A percentile compares a stretch with the other conserved stretches of the same genome.
Evolutionary conservation across 1,140 invertebrate species (phyloP).

Genomic region (Drosophila biarmipes): DNA sequence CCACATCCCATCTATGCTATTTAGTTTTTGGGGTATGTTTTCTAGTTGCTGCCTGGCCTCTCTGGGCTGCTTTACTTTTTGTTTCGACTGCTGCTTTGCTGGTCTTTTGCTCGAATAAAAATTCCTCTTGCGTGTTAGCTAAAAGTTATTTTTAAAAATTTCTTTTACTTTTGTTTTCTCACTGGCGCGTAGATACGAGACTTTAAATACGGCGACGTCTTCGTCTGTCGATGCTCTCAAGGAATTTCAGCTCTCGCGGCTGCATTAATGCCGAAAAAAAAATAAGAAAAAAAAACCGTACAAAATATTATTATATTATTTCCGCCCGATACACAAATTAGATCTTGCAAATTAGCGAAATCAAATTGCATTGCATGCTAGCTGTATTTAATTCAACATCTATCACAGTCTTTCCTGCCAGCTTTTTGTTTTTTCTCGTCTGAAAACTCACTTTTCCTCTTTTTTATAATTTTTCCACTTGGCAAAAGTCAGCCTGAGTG

Average conservation of each 20-base stretch:
- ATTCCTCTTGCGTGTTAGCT: slow-evolving; percentile 84
- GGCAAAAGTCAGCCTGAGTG: not conserved
- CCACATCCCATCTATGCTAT: slow-evolving; percentile 31
- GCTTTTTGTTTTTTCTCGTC: too few species aligned
- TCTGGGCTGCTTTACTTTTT: slow-evolving; percentile 58
- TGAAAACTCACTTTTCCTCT: not conserved
- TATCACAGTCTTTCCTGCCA: not conserved
- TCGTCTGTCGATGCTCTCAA: slow-evolving; percentile 37
- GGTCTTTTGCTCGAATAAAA: slow-evolving; percentile 79
- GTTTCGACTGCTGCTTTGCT: slow-evolving; percentile 38
- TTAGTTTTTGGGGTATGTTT: slow-evolving; percentile 44
- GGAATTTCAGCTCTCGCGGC: slow-evolving; percentile 38
- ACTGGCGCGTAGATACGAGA: slow-evolving; percentile 62
- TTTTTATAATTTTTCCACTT: slow-evolving; percentile 12
- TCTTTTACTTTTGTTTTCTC: slow-evolving; percentile 73
- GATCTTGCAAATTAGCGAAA: slow-evolving; percentile 18
- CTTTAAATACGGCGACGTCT: slow-evolving; percentile 58
- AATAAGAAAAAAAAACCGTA: not conserved
- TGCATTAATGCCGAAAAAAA: slow-evolving; percentile 17
- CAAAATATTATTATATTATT: slow-evolving; percentile 27
- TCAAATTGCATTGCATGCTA: slow-evolving; percentile 8
- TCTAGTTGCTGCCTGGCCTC: slow-evolving; percentile 22
- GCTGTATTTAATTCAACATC: slow-evolving; percentile 10
- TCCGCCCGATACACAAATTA: slow-evolving; percentile 34
- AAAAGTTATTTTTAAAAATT: slow-evolving; percentile 84